A percentile compares a stretch with the other conserved stretches of the same genome.
These are phyloP conservation scores for Taxidea taxus DNA, from an alignment of 2,113 vertebrate genomes.

Conservation along the genomic window DNA sequence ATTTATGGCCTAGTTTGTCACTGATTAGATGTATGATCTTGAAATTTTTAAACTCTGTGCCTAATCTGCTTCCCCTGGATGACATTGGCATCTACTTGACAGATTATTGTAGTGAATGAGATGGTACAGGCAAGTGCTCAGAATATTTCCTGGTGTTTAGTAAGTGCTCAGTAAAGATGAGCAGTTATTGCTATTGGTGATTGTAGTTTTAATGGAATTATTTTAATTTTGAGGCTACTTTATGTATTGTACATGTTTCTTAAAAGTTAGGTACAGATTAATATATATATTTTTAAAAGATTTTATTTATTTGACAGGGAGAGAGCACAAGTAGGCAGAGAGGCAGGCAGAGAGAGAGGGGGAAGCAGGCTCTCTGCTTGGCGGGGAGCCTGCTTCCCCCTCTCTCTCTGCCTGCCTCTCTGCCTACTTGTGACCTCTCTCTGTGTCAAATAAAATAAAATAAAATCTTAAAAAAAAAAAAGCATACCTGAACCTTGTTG, in stretches of 20 bases:
- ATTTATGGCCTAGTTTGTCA: not conserved
- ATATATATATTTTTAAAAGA: not conserved
- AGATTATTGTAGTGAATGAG: not conserved
- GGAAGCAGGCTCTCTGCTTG: no score
- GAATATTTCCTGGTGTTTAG: not conserved
- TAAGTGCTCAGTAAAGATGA: not conserved
- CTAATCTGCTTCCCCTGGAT: not conserved
- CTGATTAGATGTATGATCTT: not conserved
- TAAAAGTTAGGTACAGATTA: not conserved
- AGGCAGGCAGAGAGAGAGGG: no score
- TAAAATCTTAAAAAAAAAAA: no score
- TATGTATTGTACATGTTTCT: conserved; percentile 1
- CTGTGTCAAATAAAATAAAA: no score
- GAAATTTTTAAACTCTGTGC: not conserved
- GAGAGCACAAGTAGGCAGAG: no score
- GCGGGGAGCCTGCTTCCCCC: no score
- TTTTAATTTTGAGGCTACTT: conserved; percentile 4
- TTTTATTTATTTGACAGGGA: no score
- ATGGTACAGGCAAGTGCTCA: not conserved
- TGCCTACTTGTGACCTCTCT: no score
- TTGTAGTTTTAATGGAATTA: not conserved
- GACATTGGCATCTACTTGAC: not conserved
- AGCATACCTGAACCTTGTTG: not conserved
- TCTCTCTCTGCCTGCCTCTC: no score
- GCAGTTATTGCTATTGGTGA: not conserved